These are phyloP conservation scores for Bilobella aurantiaca DNA, from an alignment of 1,140 invertebrate genomes.

Conservation along the genomic window DNA sequence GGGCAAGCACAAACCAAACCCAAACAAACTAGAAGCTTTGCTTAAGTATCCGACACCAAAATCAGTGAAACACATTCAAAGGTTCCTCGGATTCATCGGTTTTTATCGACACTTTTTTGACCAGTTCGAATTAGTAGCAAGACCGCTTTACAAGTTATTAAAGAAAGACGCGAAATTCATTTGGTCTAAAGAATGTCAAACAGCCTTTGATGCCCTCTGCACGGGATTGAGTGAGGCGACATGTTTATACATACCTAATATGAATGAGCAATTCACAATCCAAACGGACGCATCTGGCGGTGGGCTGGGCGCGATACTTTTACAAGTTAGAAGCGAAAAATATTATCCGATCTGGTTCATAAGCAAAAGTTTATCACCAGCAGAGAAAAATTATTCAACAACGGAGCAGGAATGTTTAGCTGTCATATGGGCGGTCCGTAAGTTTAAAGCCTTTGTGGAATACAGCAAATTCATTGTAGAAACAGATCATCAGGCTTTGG, in stretches of 20 bases:
- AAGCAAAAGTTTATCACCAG: slow-evolving; percentile 38
- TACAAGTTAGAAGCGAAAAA: too few relatives aligned
- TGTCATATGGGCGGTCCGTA: slow-evolving; percentile 39
- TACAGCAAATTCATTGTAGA: slow-evolving; percentile 40
- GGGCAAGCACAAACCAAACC: slow-evolving; percentile 35
- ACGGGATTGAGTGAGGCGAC: slow-evolving; percentile 18
- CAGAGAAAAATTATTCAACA: slow-evolving; percentile 41
- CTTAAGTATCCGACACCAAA: slow-evolving; percentile 35
- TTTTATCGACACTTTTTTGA: slow-evolving; percentile 41
- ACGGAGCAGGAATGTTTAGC: slow-evolving; percentile 42
- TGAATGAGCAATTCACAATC: slow-evolving; percentile 36
- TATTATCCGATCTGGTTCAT: slow-evolving; percentile 37
- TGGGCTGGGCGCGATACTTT: slow-evolving; percentile 37
- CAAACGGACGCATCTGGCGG: slow-evolving; percentile 35
- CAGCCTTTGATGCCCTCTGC: slow-evolving; percentile 31
- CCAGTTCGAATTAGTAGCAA: slow-evolving; percentile 27
- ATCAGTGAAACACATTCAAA: slow-evolving; percentile 38
- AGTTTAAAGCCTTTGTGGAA: slow-evolving; percentile 39
- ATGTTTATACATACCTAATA: slow-evolving; percentile 33
- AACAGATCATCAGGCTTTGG: slow-evolving; percentile 45
- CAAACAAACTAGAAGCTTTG: slow-evolving; percentile 35
- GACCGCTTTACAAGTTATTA: slow-evolving; percentile 35
- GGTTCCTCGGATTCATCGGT: slow-evolving; percentile 41
- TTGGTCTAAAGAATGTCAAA: slow-evolving; percentile 20
- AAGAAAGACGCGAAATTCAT: slow-evolving; percentile 30